A percentile compares a stretch with the other conserved stretches of the same genome.
These are phyloP conservation scores for Melanotaenia parkinsoni DNA, from an alignment of 2,797 vertebrate species.

Conservation along the genomic window DNA sequence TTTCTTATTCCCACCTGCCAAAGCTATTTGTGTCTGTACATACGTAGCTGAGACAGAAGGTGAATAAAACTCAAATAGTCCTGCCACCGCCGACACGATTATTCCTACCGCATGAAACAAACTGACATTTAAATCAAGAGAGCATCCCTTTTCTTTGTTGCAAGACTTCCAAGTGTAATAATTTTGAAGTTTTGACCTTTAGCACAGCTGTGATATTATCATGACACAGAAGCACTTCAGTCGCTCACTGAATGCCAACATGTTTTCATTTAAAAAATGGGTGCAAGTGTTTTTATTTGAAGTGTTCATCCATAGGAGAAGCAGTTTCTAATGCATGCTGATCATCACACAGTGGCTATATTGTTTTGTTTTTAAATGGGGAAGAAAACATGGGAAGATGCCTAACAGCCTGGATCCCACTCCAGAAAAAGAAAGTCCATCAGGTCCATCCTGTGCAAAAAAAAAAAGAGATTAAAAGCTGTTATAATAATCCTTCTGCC, in stretches of 20 bases:
- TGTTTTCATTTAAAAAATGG: neutral
- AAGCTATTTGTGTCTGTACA: conserved; percentile 29
- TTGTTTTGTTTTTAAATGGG: too few species aligned
- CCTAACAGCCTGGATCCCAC: neutral
- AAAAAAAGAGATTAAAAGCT: too few species aligned
- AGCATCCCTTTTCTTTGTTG: conserved; percentile 13
- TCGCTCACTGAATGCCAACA: neutral
- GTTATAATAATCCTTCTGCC: neutral
- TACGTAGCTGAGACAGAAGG: conserved; percentile 25
- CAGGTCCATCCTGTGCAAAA: too few species aligned
- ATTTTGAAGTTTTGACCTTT: conserved; percentile 38
- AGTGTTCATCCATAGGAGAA: neutral
- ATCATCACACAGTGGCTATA: neutral
- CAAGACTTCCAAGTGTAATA: conserved; percentile 23
- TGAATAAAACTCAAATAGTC: conserved; percentile 29
- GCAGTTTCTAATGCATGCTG: neutral
- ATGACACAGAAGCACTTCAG: neutral
- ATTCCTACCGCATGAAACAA: conserved; percentile 19
- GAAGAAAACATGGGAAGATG: neutral
- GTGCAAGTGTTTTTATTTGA: neutral
- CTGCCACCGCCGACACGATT: conserved; percentile 19
- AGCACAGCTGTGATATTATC: conserved; percentile 6
- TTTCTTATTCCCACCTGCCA: conserved; percentile 49
- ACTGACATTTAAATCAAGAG: conserved; percentile 46
- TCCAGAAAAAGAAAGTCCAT: neutral